Evolutionary conservation across 2,113 vertebrate species (phyloP).

Genomic region (Pollimyrus isidori): DNA sequence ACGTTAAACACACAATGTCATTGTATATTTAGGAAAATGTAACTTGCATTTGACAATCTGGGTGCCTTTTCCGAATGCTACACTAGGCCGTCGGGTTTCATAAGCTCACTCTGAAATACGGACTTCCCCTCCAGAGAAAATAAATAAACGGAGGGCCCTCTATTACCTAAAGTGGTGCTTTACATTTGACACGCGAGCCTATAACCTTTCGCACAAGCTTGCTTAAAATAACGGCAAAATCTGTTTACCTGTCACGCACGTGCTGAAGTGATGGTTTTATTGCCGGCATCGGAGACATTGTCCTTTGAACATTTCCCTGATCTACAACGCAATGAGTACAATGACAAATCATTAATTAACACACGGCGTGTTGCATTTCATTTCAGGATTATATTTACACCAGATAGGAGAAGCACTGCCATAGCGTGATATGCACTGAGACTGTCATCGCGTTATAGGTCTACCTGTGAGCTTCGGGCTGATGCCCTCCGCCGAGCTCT

Average conservation of each 20-base stretch:
- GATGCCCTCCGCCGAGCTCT: constrained; percentile 73
- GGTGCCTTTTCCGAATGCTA: background rate
- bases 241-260: constrained; percentile 83
- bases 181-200: background rate
- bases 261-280: constrained; percentile 83
- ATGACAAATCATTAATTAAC: background rate
- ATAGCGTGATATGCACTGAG: background rate
- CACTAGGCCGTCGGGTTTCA: background rate
- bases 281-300: constrained; percentile 70
- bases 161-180: background rate
- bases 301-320: constrained; percentile 76
- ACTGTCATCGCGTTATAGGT: background rate
- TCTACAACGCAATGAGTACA: constrained; percentile 54
- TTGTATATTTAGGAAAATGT: background rate
- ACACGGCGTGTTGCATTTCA: background rate
- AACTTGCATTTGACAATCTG: background rate
- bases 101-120: background rate
- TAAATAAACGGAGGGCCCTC: background rate
- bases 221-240: background rate
- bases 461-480: constrained; percentile 88
- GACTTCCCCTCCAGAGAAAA: background rate
- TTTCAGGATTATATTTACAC: background rate
- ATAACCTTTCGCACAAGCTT: background rate
- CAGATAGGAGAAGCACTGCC: background rate
- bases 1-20: background rate